Percentiles rank a stretch among this genome's conserved stretches.
Evolutionary conservation across 2,888 invertebrate species (phyloP).

Genomic region (Ophion ventricosus): DNA sequence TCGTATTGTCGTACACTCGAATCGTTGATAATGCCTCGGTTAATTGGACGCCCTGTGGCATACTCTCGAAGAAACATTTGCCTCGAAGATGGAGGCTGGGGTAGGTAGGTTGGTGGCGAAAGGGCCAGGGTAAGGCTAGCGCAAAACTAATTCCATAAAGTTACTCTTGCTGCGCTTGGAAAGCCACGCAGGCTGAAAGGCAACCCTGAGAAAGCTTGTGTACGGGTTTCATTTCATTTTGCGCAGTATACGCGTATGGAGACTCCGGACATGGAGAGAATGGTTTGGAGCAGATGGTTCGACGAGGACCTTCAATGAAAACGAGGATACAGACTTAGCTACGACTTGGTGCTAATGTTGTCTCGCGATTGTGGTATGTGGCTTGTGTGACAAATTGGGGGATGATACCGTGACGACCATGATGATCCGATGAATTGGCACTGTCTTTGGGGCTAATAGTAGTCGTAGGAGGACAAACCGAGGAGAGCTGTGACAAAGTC

Average conservation of each 20-base stretch:
- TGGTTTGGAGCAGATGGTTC: background rate
- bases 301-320: background rate
- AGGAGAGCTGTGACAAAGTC: no score
- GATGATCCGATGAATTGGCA: no score
- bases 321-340: no score
- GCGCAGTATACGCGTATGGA: background rate
- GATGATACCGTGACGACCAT: no score
- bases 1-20: conserved; percentile 72
- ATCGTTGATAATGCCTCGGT: conserved; percentile 73
- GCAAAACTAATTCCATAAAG: conserved; percentile 47
- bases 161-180: conserved; percentile 15
- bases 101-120: no score
- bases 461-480: no score
- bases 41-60: conserved; percentile 75
- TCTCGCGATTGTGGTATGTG: no score
- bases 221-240: conserved; percentile 10
- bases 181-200: conserved; percentile 5
- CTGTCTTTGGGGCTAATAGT: no score
- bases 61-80: conserved; percentile 64
- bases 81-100: conserved; percentile 7
- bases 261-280: no score
- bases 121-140: background rate
- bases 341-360: no score
- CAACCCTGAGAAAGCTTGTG: conserved; percentile 14
- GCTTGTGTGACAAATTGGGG: no score